Conservation (phyloP, 64 coral and sea anemone genomes). For the Stichodactyla helianthus region DNA sequence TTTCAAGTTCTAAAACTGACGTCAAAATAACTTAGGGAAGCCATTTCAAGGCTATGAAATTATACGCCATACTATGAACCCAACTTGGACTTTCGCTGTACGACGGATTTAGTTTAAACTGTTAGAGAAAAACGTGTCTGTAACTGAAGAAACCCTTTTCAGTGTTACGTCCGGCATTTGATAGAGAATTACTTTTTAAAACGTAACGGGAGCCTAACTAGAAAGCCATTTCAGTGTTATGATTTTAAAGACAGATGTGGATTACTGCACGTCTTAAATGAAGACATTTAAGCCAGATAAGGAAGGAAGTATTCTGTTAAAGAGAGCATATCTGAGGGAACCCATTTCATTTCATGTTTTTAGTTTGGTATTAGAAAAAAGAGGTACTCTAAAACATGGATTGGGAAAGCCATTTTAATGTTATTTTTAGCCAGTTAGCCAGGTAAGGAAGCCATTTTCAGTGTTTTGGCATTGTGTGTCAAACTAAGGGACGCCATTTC, state of each 20-base stretch:
- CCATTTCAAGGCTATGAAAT: not conserved
- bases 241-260: not conserved
- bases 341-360: no score
- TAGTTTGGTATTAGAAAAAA: no score
- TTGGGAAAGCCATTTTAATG: no score
- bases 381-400: no score
- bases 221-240: not conserved
- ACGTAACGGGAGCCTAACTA: not conserved
- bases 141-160: not conserved
- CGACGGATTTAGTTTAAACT: not conserved
- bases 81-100: not conserved
- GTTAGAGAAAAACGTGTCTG: not conserved
- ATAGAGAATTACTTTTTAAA: no score
- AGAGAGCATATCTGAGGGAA: no score
- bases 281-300: not conserved
- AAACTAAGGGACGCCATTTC: no score
- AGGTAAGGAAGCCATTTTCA: no score
- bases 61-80: not conserved
- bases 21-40: not conserved
- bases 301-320: not conserved
- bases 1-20: not conserved
- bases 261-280: not conserved
- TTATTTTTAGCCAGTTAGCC: no score
- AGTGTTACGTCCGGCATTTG: no score
- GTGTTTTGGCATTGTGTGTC: no score